Percentiles rank a stretch among this genome's conserved stretches.
Conservation (phyloP, 1,140 invertebrate genomes). For the Anagrus nilaparvatae region DNA sequence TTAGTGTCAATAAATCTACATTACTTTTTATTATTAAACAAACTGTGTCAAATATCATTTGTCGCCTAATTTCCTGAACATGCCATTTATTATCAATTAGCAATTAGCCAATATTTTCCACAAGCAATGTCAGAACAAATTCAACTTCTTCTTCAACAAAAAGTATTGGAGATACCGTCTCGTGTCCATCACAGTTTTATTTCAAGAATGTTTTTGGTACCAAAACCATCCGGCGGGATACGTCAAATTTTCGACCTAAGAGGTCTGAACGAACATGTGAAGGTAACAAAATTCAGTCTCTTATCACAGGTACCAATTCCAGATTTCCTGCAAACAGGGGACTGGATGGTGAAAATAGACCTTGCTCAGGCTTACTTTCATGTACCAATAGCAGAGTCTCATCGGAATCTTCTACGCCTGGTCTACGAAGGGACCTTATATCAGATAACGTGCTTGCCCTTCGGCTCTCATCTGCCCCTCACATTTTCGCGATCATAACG, state of each 20-base stretch:
- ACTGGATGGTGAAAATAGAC: constrained; percentile 28
- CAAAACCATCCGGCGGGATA: constrained; percentile 13
- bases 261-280: constrained; percentile 21
- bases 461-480: constrained; percentile 26
- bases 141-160: constrained; percentile 9
- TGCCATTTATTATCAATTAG: too few relatives aligned
- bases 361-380: constrained; percentile 28
- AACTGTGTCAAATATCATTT: too few relatives aligned
- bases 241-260: constrained; percentile 25
- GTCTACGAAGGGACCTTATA: constrained; percentile 19
- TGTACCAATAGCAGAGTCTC: constrained; percentile 21
- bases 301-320: constrained; percentile 21
- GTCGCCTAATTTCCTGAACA: too few relatives aligned
- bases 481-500: constrained; percentile 25
- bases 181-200: constrained; percentile 19
- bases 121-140: constrained; percentile 19
- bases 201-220: constrained; percentile 26
- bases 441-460: constrained; percentile 23
- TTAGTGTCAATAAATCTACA: too few relatives aligned
- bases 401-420: constrained; percentile 23
- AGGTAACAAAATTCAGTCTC: constrained; percentile 20
- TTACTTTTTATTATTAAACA: too few relatives aligned
- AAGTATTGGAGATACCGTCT: constrained; percentile 16
- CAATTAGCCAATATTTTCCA: too few relatives aligned
- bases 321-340: constrained; percentile 22